Conservation (phyloP, 2,113 vertebrate species). For the Sprattus sprattus region DNA sequence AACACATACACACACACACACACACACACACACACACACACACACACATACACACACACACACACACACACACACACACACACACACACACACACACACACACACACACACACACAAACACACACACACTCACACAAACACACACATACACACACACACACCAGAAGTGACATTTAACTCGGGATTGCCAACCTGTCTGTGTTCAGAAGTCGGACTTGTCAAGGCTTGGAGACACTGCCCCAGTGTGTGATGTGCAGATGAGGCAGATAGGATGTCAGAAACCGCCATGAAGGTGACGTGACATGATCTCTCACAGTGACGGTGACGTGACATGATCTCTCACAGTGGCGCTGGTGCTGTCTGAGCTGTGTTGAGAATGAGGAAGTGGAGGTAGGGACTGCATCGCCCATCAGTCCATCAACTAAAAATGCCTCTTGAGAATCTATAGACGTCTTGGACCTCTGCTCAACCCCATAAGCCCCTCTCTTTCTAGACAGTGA, state of each 20-base stretch:
- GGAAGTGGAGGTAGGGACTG: too few relatives aligned
- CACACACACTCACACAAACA: not conserved
- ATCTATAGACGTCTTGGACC: too few relatives aligned
- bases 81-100: not conserved
- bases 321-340: not conserved
- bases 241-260: not conserved
- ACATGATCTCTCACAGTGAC: not conserved
- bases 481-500: too few relatives aligned
- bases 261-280: not conserved
- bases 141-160: not conserved
- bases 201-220: not conserved
- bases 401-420: too few relatives aligned
- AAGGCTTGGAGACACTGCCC: not conserved
- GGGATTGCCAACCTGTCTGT: not conserved
- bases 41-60: not conserved
- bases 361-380: too few relatives aligned
- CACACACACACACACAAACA: too few relatives aligned
- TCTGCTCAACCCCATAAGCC: too few relatives aligned
- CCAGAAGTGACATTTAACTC: not conserved
- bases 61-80: too few relatives aligned
- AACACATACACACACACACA: not conserved
- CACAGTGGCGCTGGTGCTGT: not conserved
- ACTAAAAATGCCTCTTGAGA: too few relatives aligned
- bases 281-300: not conserved
- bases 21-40: not conserved